Base-by-base conservation (phyloP, 2,113 vertebrate species). In the Phaethon lepturus region DNA sequence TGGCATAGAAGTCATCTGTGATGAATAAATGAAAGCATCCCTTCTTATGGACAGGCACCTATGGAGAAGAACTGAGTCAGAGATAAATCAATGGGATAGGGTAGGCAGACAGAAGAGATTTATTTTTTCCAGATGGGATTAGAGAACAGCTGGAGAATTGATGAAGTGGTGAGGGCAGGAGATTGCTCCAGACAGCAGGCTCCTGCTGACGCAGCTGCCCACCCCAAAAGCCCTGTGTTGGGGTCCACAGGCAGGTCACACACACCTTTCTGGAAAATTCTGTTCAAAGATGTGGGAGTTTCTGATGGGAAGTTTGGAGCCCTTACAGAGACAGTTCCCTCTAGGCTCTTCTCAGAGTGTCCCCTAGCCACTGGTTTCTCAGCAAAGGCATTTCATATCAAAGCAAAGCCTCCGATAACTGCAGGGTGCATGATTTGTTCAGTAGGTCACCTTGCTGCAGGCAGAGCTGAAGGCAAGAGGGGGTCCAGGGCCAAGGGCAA, bases 361-460 rank as follows among this genome's bases (percentile, higher is more conserved):
- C 42, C 45, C 38, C 73, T 33, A 24, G 52, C 29, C 67, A 20
- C 29, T 35, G 22, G 38, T 10, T 62, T 67, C 73, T 84, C 72
- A 49, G 64, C 64, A 68, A 79, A 79, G 35, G 25, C 31, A 49
- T 72, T 47, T 35, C 28, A 25, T 1, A 6, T 25, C 68, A 47
- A 50, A 78, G 50, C 23, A 49, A 75, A 75, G 29, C 23, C 40
- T 20, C 24, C 6, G 22, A 23, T 20, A 35, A 47, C 5, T 0
- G 8, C 17, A 5, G 25, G 24, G 19, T 38, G 10, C 5, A 1
- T 7, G 24, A 31, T 49, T 50, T 44, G 31, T 12, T 31, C 17
- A 5, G 42, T 2, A 49, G 35, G 33, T 59, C 9, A 0, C 52
- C 86, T 13, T 11, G 24, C 24, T 42, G 64, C 19, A 13, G 1